Evolutionary conservation across 1,140 invertebrate genomes (phyloP), one percentile per base, ranked within the genome.

Genomic region (Anadara kagoshimensis): DNA sequence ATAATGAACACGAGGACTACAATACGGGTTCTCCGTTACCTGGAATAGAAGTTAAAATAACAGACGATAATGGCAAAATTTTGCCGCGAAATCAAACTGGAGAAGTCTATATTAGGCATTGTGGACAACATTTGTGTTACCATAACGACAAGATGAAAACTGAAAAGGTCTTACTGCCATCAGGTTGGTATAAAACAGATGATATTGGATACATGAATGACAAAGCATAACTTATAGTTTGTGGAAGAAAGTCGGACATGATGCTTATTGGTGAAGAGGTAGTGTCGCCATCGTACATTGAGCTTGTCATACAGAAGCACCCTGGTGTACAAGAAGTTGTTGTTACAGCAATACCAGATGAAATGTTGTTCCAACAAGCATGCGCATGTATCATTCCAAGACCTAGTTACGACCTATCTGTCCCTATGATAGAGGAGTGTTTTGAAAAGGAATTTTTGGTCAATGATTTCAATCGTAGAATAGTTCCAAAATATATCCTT

Each of bases 91-190:
- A 54, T 14, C n/a, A 26, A 44, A 29, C 18, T 5, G 73, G 73
- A 12, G 57, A 75, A 29, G 24, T 70, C 0, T 53, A 49, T 41
- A 57, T 64, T 22, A 11, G 47, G 29, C 7, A 14, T 24, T 12
- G 36, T 0, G 18, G 43, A 10, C 3, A 85, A 26, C 87, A 89
- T 73, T 78, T 82, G 66, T 94, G 94, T 0, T 98, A 98, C 88
- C 97, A 80, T 71, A 84, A 82, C 71, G 75, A 89, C 59, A 78
- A 79, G 16, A 86, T 85, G 56, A 82, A 85, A 57, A 90, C 88
- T 10, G 75, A 75, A 26, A 81, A 88, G 63, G 78, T 77, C 5
- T 26, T 91, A 5, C 86, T 89, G 53, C 53, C 57, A 0, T 89
- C 91, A 56, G 90, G 89, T 0, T 90, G 86, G 86, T 75, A 88